Percentiles rank a stretch among this genome's conserved stretches.
These are phyloP conservation scores for Apotomis betuletana DNA, from an alignment of 2,888 invertebrate genomes.

Conservation along the genomic window DNA sequence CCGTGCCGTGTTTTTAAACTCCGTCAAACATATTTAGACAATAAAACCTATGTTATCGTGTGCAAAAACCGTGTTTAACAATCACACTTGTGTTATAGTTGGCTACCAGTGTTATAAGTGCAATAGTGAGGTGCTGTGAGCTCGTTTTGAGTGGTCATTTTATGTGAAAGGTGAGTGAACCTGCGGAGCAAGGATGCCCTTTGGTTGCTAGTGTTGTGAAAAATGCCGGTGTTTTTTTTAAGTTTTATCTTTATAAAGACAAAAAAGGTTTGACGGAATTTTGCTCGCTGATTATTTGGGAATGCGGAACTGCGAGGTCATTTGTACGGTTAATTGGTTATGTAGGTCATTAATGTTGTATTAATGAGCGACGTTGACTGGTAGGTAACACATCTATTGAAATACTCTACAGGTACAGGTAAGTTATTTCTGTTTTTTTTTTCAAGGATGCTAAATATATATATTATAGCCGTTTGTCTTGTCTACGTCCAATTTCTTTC, in stretches of 20 bases:
- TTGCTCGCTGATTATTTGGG: background rate
- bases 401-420: too few species aligned
- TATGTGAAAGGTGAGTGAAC: conserved; percentile 70
- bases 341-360: conserved; percentile 4
- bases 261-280: background rate
- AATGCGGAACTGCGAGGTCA: conserved; percentile 7
- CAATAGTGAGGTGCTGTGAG: conserved; percentile 52
- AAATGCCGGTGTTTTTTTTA: conserved; percentile 37
- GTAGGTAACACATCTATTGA: background rate
- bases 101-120: conserved; percentile 38
- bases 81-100: conserved; percentile 48
- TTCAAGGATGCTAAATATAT: too few species aligned
- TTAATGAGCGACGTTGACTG: background rate
- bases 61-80: conserved; percentile 59
- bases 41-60: conserved; percentile 64
- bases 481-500: too few species aligned
- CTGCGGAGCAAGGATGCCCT: conserved; percentile 62
- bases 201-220: conserved; percentile 32
- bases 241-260: conserved; percentile 16
- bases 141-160: conserved; percentile 59
- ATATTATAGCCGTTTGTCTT: too few species aligned
- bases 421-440: too few species aligned
- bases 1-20: conserved; percentile 62
- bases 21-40: conserved; percentile 67
- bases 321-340: background rate